Conservation (phyloP, 2,113 vertebrate genomes). For the Mustelus asterias region DNA sequence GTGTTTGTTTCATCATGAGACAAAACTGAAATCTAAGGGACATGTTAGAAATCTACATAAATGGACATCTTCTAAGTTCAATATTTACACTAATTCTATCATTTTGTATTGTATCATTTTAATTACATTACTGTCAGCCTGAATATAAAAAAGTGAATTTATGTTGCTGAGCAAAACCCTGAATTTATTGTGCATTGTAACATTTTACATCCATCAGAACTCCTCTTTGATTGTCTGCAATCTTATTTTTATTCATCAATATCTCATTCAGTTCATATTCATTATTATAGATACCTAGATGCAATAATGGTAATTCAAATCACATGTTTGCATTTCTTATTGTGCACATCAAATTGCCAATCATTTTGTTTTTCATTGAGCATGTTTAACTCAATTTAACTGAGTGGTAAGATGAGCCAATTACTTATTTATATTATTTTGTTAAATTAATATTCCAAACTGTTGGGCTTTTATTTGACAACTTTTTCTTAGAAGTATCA, state of each 20-base stretch:
- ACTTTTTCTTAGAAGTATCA: background rate
- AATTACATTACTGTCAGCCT: constrained; percentile 2
- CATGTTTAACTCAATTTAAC: background rate
- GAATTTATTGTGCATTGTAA: background rate
- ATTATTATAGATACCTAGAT: background rate
- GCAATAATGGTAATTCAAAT: background rate
- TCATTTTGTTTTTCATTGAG: background rate
- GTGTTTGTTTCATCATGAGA: background rate
- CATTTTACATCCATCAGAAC: background rate
- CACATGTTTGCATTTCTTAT: background rate
- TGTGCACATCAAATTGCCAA: background rate
- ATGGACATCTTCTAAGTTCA: background rate
- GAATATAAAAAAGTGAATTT: background rate
- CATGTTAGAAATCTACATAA: background rate
- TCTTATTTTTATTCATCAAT: background rate
- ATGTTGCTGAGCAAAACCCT: background rate
- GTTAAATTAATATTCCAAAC: background rate
- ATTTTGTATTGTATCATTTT: background rate
- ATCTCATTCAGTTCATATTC: background rate
- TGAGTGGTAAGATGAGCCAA: background rate
- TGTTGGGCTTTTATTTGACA: background rate
- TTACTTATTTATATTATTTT: background rate
- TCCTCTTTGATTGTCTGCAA: background rate
- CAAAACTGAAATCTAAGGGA: constrained; percentile 5
- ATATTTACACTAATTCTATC: background rate